A percentile compares a stretch with the other conserved stretches of the same genome.
Conservation (phyloP, 2,113 vertebrate genomes). For the Tragelaphus scriptus region DNA sequence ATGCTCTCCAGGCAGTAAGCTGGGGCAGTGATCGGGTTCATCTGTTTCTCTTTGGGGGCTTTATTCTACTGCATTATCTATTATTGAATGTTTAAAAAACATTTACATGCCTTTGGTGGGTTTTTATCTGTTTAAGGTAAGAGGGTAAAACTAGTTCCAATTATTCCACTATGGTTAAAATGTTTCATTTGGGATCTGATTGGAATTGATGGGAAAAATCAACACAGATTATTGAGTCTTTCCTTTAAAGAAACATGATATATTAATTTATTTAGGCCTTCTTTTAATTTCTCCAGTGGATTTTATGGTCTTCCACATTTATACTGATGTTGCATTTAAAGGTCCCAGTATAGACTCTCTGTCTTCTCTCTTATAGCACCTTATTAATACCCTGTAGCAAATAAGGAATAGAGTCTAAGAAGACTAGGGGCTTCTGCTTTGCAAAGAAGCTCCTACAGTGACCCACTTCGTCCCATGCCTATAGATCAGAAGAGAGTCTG, state of each 20-base stretch:
- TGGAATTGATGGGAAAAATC: neutral
- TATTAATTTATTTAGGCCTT: neutral
- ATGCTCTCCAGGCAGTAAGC: neutral
- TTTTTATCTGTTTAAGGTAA: neutral
- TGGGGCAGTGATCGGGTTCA: accelerated
- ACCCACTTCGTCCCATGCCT: neutral
- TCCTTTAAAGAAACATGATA: neutral
- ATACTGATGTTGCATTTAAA: neutral
- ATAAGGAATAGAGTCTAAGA: neutral
- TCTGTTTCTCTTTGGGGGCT: neutral
- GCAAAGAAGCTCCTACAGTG: neutral
- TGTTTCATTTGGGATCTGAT: neutral
- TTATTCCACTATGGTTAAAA: neutral
- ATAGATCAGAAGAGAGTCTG: neutral
- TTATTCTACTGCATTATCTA: neutral
- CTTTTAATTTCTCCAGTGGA: neutral
- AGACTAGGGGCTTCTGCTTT: neutral
- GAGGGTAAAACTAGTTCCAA: neutral
- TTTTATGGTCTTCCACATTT: neutral
- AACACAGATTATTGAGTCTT: neutral
- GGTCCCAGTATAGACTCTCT: neutral
- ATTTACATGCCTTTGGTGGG: neutral
- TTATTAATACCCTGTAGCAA: neutral
- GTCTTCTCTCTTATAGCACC: neutral
- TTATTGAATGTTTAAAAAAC: neutral